phyloP scores from a whole-genome alignment of 2,113 vertebrate genomes.

The Martes martes region DNA sequence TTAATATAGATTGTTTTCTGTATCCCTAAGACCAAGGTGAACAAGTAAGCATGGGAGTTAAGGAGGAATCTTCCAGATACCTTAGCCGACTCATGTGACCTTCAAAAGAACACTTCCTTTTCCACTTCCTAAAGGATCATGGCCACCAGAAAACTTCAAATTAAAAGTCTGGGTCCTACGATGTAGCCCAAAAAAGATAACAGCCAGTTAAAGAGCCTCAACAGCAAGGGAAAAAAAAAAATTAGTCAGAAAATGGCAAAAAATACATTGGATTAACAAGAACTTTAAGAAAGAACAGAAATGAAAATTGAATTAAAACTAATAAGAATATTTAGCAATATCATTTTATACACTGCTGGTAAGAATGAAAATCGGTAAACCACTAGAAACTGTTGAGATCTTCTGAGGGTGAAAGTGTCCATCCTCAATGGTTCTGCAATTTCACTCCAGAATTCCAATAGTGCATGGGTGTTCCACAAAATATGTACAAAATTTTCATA shows the following conservation, averaged over 20 bases:
- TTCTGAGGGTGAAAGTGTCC: background rate
- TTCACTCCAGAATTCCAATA: background rate
- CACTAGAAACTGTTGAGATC: background rate
- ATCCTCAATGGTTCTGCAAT: background rate
- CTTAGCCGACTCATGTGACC: background rate
- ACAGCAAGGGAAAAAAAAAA: background rate
- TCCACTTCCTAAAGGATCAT: background rate
- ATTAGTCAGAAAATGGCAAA: background rate
- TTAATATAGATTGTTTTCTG: background rate
- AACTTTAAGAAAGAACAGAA: background rate
- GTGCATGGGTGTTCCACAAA: background rate
- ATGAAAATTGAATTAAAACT: background rate
- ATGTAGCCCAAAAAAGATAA: background rate
- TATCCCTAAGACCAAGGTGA: background rate
- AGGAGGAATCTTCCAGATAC: background rate
- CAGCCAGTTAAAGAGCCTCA: background rate
- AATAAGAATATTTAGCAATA: background rate
- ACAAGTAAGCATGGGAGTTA: rapidly evolving
- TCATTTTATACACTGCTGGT: background rate
- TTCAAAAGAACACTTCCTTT: background rate
- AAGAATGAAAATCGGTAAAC: background rate
- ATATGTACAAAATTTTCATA: background rate
- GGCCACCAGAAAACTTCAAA: background rate
- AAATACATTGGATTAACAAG: background rate
- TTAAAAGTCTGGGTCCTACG: background rate